Base-by-base conservation (phyloP, 2,888 invertebrate genomes). In the Oligia fasciuncula region DNA sequence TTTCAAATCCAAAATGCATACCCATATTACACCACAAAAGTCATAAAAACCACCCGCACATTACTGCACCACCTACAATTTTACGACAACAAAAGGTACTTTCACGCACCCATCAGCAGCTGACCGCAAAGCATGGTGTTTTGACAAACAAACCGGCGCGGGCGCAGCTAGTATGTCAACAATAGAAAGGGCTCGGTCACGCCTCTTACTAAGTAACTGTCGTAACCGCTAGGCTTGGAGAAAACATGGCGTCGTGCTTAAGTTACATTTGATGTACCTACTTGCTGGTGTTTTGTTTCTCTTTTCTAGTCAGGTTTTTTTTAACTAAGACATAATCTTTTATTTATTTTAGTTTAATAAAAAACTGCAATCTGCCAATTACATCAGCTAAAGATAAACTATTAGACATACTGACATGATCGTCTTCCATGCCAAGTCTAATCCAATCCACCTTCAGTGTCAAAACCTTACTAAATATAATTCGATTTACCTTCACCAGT, bases 131-230 rank as follows among this genome's bases (percentile, higher is more conserved):
- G 70, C 75, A 29, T 73, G 62, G 67, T 76, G 83, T 85, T 85
- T 79, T 80, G 76, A 78, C 81, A 82, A 85, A 76, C 66, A 70
- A 83, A 85, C 85, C 81, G 73, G 54, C 73, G 78, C 83, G 49
- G 14, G 77, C 86, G 77, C 82, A 85, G 79, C 69, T 72, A 72
- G 86, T 82, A 49, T 81, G 84, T 85, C 89, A 84, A 85, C 89
- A 89, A 89, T 87, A 87, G 88, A 88, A 89, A 89, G 88, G 89
- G 89, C 89, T 84, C 79, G 75, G 87, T 87, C 85, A 87, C 75
- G 85, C 77, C 83, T 85, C 81, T 83, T 69, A 65, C 86, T 82
- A 74, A 83, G 81, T 85, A 68, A 81, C 83, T 70, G 76, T 84
- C 78, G 87, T 81, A 78, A 83, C 77, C 65, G 71, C 80, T 72